A percentile compares a stretch with the other conserved stretches of the same genome.
phyloP scores from a whole-genome alignment of 2,888 invertebrate genomes.

The Psococerastis gibbosa region DNA sequence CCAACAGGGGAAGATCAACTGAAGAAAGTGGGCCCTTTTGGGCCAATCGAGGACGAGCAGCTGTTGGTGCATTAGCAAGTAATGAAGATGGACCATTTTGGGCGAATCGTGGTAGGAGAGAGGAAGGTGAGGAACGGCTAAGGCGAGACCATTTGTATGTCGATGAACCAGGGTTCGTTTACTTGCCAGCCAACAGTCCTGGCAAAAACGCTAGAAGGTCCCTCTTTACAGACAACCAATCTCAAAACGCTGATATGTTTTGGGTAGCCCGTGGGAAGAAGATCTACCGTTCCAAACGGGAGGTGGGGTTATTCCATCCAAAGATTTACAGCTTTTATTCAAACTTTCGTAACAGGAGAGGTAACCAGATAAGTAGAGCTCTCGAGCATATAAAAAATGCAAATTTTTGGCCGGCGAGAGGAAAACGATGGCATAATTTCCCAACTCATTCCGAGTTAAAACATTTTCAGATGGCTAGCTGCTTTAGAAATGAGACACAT shows the following conservation, averaged over 20 bases:
- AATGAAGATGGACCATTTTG: neutral
- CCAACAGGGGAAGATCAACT: neutral
- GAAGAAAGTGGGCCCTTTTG: neutral
- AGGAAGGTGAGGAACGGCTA: neutral
- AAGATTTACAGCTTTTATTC: neutral
- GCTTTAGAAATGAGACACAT: too few species aligned
- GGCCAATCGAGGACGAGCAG: neutral
- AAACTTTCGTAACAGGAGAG: neutral
- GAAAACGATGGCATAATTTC: too few species aligned
- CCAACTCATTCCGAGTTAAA: too few species aligned
- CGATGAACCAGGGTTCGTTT: conserved; percentile 16
- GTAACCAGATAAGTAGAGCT: neutral
- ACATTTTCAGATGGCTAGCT: too few species aligned
- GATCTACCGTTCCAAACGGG: neutral
- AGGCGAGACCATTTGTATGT: conserved; percentile 12
- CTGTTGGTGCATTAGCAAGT: neutral
- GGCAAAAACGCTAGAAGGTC: neutral
- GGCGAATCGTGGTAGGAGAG: neutral
- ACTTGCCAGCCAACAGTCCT: neutral
- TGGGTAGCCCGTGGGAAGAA: conserved; percentile 8
- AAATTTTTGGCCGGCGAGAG: conserved; percentile 2
- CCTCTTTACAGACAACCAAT: neutral
- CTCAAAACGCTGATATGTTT: neutral
- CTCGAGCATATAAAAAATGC: neutral
- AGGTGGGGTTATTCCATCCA: neutral